These are phyloP conservation scores for Eupeodes corollae DNA, from an alignment of 1,140 invertebrate genomes.

Conservation along the genomic window DNA sequence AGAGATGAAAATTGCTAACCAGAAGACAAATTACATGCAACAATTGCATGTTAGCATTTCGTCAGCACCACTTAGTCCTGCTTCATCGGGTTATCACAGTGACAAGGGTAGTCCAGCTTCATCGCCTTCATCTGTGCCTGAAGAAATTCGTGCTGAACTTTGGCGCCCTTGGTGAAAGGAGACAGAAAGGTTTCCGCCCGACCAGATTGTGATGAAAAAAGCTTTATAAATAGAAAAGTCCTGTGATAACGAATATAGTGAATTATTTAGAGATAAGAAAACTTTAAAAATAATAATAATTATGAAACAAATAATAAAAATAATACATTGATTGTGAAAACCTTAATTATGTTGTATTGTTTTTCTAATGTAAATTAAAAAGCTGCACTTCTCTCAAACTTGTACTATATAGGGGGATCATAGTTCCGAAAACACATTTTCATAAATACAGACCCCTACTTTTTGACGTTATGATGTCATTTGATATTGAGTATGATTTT, in stretches of 20 bases:
- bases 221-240: conserved; percentile 18
- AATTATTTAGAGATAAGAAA: neutral
- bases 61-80: conserved; percentile 21
- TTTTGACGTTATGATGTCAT: no score
- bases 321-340: no score
- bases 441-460: no score
- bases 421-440: no score
- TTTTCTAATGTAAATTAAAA: no score
- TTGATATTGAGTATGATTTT: no score
- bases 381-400: no score
- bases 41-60: neutral
- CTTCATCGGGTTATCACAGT: conserved; percentile 32
- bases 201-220: conserved; percentile 20
- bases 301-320: no score
- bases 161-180: conserved; percentile 55
- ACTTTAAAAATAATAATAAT: neutral
- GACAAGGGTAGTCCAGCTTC: conserved; percentile 21
- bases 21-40: conserved; percentile 7
- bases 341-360: no score
- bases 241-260: neutral
- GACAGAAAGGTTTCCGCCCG: conserved; percentile 4
- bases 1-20: conserved; percentile 2
- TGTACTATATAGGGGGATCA: no score
- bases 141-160: conserved; percentile 39
- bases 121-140: conserved; percentile 42